phyloP scores from a whole-genome alignment of 2,888 invertebrate genomes.

The Gonocerus acuteangulatus region DNA sequence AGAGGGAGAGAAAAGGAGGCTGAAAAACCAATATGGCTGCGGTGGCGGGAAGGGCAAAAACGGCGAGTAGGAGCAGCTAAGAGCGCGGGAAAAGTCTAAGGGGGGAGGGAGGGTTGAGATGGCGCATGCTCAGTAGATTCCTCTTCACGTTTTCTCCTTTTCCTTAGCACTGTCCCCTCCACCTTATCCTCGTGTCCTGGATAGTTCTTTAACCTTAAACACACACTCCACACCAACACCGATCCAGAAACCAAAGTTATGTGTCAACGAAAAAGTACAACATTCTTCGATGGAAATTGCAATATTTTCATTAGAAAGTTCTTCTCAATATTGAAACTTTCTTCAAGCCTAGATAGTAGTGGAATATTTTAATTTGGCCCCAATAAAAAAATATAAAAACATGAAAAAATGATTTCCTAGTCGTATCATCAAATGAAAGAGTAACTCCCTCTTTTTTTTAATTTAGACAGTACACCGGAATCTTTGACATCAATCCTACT shows the following conservation, averaged over 20 bases:
- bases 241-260: neutral
- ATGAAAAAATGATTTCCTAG: too few relatives aligned
- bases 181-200: slow-evolving; percentile 8
- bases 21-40: slow-evolving; percentile 39
- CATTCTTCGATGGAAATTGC: too few relatives aligned
- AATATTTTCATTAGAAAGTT: too few relatives aligned
- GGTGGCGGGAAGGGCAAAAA: slow-evolving; percentile 31
- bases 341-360: too few relatives aligned
- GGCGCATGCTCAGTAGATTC: neutral
- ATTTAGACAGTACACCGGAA: too few relatives aligned
- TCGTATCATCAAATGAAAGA: too few relatives aligned
- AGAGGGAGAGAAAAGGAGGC: slow-evolving; percentile 43
- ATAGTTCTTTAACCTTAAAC: neutral
- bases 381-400: too few relatives aligned
- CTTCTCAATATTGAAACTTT: too few relatives aligned
- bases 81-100: slow-evolving; percentile 15
- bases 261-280: too few relatives aligned
- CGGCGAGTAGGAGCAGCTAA: neutral
- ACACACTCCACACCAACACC: slow-evolving; percentile 7
- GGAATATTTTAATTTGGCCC: too few relatives aligned
- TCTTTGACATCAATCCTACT: too few relatives aligned
- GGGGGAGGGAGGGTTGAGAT: slow-evolving; percentile 23
- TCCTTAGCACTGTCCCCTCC: slow-evolving; percentile 11
- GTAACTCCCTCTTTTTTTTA: too few relatives aligned
- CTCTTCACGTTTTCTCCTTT: slow-evolving; percentile 10